A percentile compares a stretch with the other conserved stretches of the same genome.
These are phyloP conservation scores for Falco cherrug DNA, from an alignment of 2,797 vertebrate genomes.

Conservation along the genomic window DNA sequence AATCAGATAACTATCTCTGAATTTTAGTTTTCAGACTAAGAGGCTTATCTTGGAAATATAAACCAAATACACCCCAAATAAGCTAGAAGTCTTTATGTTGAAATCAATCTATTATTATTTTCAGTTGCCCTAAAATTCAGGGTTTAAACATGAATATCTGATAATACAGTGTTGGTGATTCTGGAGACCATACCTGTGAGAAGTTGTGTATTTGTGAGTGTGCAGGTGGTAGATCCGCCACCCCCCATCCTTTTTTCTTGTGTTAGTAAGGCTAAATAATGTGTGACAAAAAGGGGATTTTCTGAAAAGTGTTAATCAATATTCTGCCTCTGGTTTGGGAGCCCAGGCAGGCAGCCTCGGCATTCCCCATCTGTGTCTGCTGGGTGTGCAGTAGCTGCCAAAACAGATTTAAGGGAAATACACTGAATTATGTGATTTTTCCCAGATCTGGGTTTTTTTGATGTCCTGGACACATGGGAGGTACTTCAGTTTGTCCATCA, in stretches of 20 bases:
- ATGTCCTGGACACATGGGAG: not conserved
- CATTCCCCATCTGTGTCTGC: not conserved
- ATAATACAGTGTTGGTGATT: not conserved
- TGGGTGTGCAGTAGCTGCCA: not conserved
- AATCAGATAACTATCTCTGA: not conserved
- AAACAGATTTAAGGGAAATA: not conserved
- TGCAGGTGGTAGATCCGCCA: not conserved
- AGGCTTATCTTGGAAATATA: not conserved
- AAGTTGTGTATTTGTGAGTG: not conserved
- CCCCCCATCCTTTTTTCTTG: no score
- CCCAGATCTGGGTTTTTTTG: not conserved
- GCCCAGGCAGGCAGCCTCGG: not conserved
- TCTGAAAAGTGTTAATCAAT: not conserved
- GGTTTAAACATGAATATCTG: not conserved
- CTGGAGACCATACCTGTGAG: not conserved
- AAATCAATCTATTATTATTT: not conserved
- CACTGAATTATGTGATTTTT: not conserved
- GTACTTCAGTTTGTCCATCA: not conserved
- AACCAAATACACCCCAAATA: not conserved
- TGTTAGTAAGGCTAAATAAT: not conserved
- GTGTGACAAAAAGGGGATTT: not conserved
- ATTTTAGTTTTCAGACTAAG: not conserved
- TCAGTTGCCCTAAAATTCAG: not conserved
- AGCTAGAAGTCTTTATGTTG: not conserved
- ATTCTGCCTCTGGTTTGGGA: not conserved